Base-by-base conservation (phyloP, 1,140 invertebrate genomes). In the Atta texana region DNA sequence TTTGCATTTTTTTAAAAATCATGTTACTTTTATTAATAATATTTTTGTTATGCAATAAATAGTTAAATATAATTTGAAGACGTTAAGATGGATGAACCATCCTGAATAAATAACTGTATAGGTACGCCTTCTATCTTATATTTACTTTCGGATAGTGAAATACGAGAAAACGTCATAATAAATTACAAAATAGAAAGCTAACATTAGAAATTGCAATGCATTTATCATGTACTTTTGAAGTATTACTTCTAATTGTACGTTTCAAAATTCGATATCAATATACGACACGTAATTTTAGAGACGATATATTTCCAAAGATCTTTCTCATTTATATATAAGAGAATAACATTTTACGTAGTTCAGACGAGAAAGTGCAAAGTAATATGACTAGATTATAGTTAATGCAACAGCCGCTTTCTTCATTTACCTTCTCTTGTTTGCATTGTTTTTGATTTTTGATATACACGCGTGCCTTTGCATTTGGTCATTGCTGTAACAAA, bases 321-420 rank as follows among this genome's bases (percentile, higher is more conserved):
- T 59, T 57, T 57, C 6, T 39, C 39, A 49, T 78, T 51, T 64
- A 16, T 66, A 66, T 34, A 66, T 12, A 31, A 53, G 18, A 51
- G n/a, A 5, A 51, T 49, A 31, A 7, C 51, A 49, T 77, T 77
- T 49, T 34, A 78, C 24, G n/a, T 78, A 66, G 61, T 51, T 78
- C 55, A 71, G 49, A 80, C 14, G 55, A 68, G 44, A 80, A 55
- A 69, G 7, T 69, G 55, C 28, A 39, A 74, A 74, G 1, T 87
- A 76, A 78, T 90, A 92, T 94, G 94, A 95, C 94, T 95, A 94
- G 94, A 95, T 94, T 93, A 94, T 92, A 94, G 91, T 89, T 87
- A 72, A 69, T 89, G 82, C 81, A 91, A 92, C 91, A 93, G 91
- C 92, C 91, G 85, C 87, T 87, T 87, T 89, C 85, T 68, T 87